A percentile compares a stretch with the other conserved stretches of the same genome.
phyloP scores from a whole-genome alignment of 2,113 vertebrate genomes.

The Crotalus helleri region DNA sequence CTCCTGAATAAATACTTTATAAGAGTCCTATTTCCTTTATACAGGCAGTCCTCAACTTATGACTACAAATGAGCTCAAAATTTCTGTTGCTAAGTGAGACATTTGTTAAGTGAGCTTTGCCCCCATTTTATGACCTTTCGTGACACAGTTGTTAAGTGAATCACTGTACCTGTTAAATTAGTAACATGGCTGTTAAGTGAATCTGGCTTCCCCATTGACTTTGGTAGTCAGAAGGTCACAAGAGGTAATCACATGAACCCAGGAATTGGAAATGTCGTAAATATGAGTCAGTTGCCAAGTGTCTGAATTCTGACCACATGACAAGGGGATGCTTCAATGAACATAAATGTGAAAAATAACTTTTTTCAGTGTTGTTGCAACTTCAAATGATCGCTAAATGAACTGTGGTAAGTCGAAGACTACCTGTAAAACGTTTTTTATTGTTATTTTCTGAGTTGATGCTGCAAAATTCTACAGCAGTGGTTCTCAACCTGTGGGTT shows the following conservation, averaged over 20 bases:
- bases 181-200: background rate
- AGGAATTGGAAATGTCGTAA: background rate
- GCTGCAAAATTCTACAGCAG: conserved; percentile 60
- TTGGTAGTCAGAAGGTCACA: background rate
- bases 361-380: background rate
- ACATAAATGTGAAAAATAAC: background rate
- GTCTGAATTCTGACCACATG: background rate
- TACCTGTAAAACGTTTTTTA: conserved; percentile 30
- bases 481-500: too few relatives aligned
- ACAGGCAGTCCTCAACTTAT: background rate
- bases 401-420: background rate
- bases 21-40: conserved; percentile 50
- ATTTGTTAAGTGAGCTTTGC: background rate
- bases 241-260: background rate
- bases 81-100: background rate
- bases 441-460: conserved; percentile 42
- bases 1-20: conserved; percentile 54
- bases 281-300: background rate
- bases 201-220: background rate
- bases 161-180: background rate
- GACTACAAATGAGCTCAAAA: background rate
- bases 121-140: background rate
- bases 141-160: background rate
- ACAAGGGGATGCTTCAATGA: background rate
- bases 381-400: background rate